Percentiles rank a stretch among this genome's conserved stretches.
Conservation (phyloP, 2,113 vertebrate genomes). For the Colistium nudipinnis region DNA sequence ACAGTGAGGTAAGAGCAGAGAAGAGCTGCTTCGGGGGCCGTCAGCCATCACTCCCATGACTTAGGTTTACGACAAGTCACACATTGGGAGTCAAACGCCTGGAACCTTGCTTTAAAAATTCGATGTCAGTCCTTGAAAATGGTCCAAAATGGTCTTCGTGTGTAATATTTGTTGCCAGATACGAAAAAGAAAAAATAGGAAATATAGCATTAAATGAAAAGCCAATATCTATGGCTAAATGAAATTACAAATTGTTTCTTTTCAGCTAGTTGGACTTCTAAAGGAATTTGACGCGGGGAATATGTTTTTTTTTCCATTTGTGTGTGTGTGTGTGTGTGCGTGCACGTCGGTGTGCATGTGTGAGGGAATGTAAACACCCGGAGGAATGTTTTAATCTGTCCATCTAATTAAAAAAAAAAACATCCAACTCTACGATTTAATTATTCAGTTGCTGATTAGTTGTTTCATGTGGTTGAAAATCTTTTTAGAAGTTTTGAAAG, state of each 20-base stretch:
- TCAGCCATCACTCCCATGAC: constrained; percentile 3
- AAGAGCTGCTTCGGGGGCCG: background rate
- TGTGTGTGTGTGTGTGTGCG: constrained; percentile 33
- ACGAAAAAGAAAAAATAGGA: background rate
- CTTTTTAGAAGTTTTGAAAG: background rate
- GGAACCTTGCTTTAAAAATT: background rate
- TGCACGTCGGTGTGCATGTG: constrained; percentile 28
- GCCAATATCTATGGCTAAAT: background rate
- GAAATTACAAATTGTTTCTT: background rate
- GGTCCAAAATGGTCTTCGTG: background rate
- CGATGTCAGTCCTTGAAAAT: background rate
- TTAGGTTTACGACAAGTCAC: constrained; percentile 4
- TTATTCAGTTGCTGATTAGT: constrained; percentile 5
- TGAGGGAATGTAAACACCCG: constrained; percentile 76
- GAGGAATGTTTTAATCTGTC: constrained; percentile 29
- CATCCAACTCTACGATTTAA: too few species aligned
- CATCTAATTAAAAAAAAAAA: too few species aligned
- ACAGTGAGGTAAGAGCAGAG: constrained; percentile 93
- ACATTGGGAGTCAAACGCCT: background rate
- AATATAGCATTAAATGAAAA: background rate
- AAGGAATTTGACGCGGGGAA: background rate
- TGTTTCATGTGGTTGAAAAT: constrained; percentile 7
- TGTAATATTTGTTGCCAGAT: background rate
- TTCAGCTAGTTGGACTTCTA: background rate
- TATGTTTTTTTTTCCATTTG: constrained; percentile 36